Evolutionary conservation across 2,888 invertebrate genomes (phyloP).

Genomic region (Cantharis rufa): DNA sequence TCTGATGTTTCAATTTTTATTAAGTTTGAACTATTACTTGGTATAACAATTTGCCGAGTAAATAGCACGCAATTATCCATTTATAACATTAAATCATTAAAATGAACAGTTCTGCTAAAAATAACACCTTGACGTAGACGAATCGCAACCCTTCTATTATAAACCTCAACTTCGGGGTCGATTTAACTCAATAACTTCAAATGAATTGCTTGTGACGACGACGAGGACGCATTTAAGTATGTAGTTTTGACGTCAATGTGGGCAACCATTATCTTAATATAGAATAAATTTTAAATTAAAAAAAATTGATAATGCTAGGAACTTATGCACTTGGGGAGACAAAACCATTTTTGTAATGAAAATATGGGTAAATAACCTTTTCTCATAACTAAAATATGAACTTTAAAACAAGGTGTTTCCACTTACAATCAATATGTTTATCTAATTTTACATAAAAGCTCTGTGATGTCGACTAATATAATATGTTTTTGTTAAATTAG

Average conservation of each 20-base stretch:
- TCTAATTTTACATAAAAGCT: not conserved
- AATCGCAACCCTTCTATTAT: not conserved
- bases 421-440: not conserved
- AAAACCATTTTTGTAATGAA: not conserved
- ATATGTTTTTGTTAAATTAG: not conserved
- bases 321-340: not conserved
- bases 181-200: slow-evolving; percentile 1
- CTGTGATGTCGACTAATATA: not conserved
- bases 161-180: not conserved
- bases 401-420: not conserved
- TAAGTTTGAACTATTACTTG: not conserved
- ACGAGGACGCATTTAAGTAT: not conserved
- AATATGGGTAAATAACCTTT: not conserved
- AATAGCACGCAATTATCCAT: not conserved
- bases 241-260: not conserved
- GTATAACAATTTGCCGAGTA: not conserved
- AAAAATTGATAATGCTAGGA: not conserved
- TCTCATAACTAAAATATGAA: not conserved
- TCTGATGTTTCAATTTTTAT: not conserved
- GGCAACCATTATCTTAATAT: not conserved
- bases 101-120: not conserved
- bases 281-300: not conserved
- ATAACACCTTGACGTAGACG: not conserved
- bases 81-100: not conserved
- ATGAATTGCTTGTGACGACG: not conserved